A percentile compares a stretch with the other conserved stretches of the same genome.
Evolutionary conservation across 2,888 invertebrate species (phyloP).

Genomic region (Mesorhabditis belari): DNA sequence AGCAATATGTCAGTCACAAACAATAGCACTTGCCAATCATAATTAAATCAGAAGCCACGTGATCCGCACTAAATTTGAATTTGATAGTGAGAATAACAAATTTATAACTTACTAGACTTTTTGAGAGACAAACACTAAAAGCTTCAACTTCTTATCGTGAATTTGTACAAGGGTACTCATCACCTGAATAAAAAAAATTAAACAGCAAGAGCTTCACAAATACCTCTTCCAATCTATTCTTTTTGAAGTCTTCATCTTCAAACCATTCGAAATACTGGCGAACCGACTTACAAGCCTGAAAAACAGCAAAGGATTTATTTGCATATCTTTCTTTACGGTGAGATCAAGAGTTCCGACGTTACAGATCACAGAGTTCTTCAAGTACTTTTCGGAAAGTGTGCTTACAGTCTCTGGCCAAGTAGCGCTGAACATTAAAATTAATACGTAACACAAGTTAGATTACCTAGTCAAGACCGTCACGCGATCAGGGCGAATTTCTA

Average conservation of each 20-base stretch:
- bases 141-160: slow-evolving; percentile 73
- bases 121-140: slow-evolving; percentile 81
- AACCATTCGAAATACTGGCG: slow-evolving; percentile 72
- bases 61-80: slow-evolving; percentile 65
- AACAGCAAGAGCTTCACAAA: not conserved
- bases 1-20: no score
- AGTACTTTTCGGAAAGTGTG: slow-evolving; percentile 75
- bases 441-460: not conserved
- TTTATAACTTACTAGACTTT: slow-evolving; percentile 59
- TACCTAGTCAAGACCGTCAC: slow-evolving; percentile 91
- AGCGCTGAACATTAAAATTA: slow-evolving; percentile 61
- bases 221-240: no score
- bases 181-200: not conserved
- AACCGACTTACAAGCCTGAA: slow-evolving; percentile 74
- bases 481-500: slow-evolving; percentile 76
- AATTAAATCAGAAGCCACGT: slow-evolving; percentile 73
- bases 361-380: slow-evolving; percentile 81
- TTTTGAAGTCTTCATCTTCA: slow-evolving; percentile 55
- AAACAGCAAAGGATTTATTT: slow-evolving; percentile 19
- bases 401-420: slow-evolving; percentile 88
- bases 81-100: not conserved
- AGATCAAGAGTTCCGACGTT: slow-evolving; percentile 78
- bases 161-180: slow-evolving; percentile 60
- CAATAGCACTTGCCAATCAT: no score
- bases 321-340: slow-evolving; percentile 58